phyloP scores from a whole-genome alignment of 2,113 vertebrate genomes.

The Gavialis gangeticus region DNA sequence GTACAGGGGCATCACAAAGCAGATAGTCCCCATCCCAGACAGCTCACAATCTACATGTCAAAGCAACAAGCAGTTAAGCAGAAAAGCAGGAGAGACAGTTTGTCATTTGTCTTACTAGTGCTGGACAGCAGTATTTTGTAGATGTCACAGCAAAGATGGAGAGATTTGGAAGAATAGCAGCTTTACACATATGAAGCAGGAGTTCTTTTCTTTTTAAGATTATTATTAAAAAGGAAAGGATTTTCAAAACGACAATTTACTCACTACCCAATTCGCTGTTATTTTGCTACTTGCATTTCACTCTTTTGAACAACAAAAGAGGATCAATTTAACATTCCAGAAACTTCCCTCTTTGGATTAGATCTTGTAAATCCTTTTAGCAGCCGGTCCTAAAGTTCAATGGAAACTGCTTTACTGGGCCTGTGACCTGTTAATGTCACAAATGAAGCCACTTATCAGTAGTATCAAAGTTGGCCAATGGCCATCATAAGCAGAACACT shows the following conservation, averaged over 20 bases:
- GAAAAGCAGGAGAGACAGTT: neutral
- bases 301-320: neutral
- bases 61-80: neutral
- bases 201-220: fast-evolving
- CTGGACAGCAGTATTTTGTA: neutral
- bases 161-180: neutral
- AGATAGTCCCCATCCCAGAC: neutral
- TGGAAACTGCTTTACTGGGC: neutral
- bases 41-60: neutral
- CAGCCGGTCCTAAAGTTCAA: neutral
- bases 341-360: conserved; percentile 57
- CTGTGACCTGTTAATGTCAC: fast-evolving
- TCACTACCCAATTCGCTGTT: conserved; percentile 32
- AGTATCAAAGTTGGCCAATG: neutral
- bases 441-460: neutral
- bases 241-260: conserved; percentile 56
- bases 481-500: neutral
- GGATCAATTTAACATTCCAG: conserved; percentile 51
- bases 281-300: conserved; percentile 51
- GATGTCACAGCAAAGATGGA: neutral
- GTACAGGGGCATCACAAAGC: neutral
- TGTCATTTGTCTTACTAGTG: neutral
- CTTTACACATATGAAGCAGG: conserved; percentile 11
- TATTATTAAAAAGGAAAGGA: neutral
- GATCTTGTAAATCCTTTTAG: conserved; percentile 53